Percentiles rank a stretch among this genome's conserved stretches.
Conservation (phyloP, 2,797 vertebrate species). For the Pangasius mekongensis region DNA sequence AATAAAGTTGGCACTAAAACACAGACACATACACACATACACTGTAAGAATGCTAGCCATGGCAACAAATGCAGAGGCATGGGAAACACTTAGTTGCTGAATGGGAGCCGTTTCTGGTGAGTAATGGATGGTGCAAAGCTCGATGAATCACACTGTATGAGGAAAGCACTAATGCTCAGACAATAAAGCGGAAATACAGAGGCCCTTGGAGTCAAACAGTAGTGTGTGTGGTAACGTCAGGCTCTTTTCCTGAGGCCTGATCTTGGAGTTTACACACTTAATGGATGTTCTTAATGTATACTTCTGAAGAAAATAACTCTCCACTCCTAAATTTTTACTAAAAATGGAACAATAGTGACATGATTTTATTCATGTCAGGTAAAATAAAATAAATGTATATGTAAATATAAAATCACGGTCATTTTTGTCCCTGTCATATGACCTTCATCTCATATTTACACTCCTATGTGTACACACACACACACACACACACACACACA, state of each 20-base stretch:
- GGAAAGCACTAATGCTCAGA: constrained; percentile 13
- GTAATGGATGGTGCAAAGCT: constrained; percentile 13
- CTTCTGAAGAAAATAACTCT: neutral
- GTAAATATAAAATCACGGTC: neutral
- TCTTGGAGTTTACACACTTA: neutral
- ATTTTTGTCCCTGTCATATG: neutral
- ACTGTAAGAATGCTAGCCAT: constrained; percentile 16
- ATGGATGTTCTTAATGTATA: neutral
- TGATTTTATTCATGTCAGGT: neutral
- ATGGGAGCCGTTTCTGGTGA: constrained; percentile 14
- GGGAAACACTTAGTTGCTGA: constrained; percentile 26
- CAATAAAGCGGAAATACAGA: constrained; percentile 28
- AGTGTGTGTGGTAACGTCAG: neutral
- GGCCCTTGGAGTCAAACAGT: constrained; percentile 1
- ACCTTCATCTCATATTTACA: neutral
- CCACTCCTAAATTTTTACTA: neutral
- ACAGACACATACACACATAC: constrained; percentile 23
- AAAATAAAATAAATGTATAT: neutral
- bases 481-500: neutral
- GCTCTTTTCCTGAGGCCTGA: neutral
- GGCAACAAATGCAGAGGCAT: constrained; percentile 35
- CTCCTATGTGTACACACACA: neutral
- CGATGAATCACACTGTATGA: constrained; percentile 27
- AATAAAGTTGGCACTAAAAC: neutral
- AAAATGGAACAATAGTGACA: too few species aligned